phyloP scores from a whole-genome alignment of 2,113 vertebrate genomes.

The Bothrops jararaca region DNA sequence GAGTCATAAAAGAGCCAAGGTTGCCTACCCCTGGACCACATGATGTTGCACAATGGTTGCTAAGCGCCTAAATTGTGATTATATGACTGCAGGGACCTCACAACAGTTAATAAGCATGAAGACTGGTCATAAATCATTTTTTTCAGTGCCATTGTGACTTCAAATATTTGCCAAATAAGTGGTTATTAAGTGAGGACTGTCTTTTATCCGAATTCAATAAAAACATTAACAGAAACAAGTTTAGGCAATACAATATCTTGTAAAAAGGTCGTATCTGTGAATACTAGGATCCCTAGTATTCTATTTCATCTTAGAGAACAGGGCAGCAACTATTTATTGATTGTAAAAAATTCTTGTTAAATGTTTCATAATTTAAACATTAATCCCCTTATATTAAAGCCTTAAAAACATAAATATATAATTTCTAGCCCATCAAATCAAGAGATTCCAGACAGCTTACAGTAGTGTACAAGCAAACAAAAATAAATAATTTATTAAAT shows the following conservation, averaged over 20 bases:
- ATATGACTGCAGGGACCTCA: background rate
- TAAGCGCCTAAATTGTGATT: background rate
- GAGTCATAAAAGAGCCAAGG: no score
- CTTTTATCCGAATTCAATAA: background rate
- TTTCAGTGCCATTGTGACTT: background rate
- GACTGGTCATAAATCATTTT: background rate
- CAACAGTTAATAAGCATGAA: background rate
- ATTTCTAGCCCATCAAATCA: background rate
- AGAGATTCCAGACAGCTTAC: background rate
- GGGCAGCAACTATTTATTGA: background rate
- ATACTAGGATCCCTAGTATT: background rate
- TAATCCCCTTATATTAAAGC: background rate
- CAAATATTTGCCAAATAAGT: background rate
- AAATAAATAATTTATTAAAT: background rate
- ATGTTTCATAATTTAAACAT: background rate
- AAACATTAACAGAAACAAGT: background rate
- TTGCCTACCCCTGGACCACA: background rate
- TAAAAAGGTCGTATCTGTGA: background rate
- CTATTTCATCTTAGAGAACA: background rate
- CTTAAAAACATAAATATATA: background rate
- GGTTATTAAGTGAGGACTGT: background rate
- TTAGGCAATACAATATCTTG: background rate
- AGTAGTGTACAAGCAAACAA: background rate
- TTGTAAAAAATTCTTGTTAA: background rate
- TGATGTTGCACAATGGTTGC: background rate